Conservation (phyloP, 37 sponge, comb jelly and placozoan species). For the Aplysina aerophoba region DNA sequence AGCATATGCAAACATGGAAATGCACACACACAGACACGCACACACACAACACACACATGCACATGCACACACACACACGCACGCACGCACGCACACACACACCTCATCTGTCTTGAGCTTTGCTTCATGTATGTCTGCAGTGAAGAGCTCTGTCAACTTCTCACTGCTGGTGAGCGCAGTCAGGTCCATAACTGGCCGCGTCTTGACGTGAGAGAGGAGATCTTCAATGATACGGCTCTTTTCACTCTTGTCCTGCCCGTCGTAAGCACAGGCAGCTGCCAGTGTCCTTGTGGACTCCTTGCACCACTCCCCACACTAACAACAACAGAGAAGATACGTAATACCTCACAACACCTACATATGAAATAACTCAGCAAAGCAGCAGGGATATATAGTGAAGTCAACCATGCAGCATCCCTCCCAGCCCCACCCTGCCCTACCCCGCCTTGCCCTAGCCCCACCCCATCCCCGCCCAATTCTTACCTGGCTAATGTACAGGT, state of each 20-base stretch:
- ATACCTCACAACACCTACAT: neutral
- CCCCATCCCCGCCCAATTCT: too few species aligned
- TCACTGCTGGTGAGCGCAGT: neutral
- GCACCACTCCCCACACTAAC: neutral
- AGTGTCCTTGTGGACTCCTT: neutral
- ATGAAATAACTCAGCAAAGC: too few species aligned
- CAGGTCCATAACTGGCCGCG: neutral
- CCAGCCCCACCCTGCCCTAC: too few species aligned
- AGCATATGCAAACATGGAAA: neutral
- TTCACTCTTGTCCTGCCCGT: conserved; percentile 19
- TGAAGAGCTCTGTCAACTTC: neutral
- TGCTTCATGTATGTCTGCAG: conserved; percentile 10
- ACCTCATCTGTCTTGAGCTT: conserved; percentile 13
- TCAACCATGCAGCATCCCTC: too few species aligned
- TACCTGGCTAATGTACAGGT: too few species aligned
- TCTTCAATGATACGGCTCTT: neutral
- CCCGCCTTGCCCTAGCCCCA: too few species aligned
- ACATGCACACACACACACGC: too few species aligned
- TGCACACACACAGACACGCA: too few species aligned
- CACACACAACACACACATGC: neutral
- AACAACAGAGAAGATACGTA: neutral
- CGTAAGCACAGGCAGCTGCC: conserved; percentile 9
- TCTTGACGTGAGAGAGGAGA: neutral
- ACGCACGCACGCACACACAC: neutral
- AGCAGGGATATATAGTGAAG: too few species aligned